phyloP scores from a whole-genome alignment of 1,140 invertebrate species.

The Proctacanthus coquilletti region DNA sequence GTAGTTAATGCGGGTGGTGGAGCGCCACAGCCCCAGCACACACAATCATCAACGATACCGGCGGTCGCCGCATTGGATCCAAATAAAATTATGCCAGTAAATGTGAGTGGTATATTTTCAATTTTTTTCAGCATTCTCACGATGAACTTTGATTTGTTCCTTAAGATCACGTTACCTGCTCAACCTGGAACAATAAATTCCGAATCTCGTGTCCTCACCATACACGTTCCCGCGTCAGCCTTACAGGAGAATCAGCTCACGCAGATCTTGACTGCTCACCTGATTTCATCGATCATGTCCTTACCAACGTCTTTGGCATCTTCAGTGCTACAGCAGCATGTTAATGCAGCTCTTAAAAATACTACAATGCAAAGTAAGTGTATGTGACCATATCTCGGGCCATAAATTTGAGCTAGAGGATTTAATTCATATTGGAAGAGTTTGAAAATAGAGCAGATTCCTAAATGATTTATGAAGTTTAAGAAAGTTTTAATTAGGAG shows the following conservation, averaged over 20 bases:
- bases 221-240: slow-evolving; percentile 70
- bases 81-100: slow-evolving; percentile 29
- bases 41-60: slow-evolving; percentile 24
- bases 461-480: too few relatives aligned
- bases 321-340: slow-evolving; percentile 67
- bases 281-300: slow-evolving; percentile 72
- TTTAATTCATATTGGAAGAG: too few relatives aligned
- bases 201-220: slow-evolving; percentile 54
- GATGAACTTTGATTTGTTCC: too few relatives aligned
- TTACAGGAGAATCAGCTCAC: slow-evolving; percentile 52
- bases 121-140: too few relatives aligned
- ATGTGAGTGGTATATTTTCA: slow-evolving; percentile 35
- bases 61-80: slow-evolving; percentile 28
- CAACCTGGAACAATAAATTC: slow-evolving; percentile 47
- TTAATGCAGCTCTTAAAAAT: slow-evolving; percentile 57
- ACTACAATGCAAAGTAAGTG: slow-evolving; percentile 30
- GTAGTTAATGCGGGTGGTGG: slow-evolving; percentile 2
- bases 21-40: slow-evolving; percentile 11
- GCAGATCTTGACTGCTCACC: slow-evolving; percentile 53
- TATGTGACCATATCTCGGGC: too few relatives aligned
- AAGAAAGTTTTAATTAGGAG: too few relatives aligned
- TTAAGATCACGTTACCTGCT: slow-evolving; percentile 41
- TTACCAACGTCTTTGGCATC: slow-evolving; percentile 61
- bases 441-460: too few relatives aligned
- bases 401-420: too few relatives aligned